Percentiles rank a stretch among this genome's conserved stretches.
phyloP scores from a whole-genome alignment of 2,888 invertebrate genomes.

The Drosophila mimica region DNA sequence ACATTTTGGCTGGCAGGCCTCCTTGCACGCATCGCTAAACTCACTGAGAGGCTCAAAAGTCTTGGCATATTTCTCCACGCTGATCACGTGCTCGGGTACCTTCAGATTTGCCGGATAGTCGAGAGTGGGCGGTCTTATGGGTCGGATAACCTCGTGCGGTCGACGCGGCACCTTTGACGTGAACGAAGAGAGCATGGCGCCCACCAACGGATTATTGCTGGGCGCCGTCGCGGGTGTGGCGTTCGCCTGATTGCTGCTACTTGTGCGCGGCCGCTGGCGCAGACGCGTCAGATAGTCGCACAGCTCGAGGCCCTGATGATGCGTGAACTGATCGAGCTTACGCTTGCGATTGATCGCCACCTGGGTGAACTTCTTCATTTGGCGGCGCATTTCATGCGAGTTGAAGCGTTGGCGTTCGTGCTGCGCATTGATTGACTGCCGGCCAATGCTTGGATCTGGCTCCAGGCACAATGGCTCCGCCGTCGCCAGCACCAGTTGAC shows the following conservation, averaged over 20 bases:
- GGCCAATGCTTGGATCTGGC: slow-evolving; percentile 92
- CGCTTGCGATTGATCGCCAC: slow-evolving; percentile 93
- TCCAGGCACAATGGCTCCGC: slow-evolving; percentile 95
- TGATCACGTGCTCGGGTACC: slow-evolving; percentile 85
- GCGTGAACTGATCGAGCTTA: slow-evolving; percentile 93
- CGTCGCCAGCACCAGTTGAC: slow-evolving; percentile 93
- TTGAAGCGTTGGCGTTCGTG: slow-evolving; percentile 91
- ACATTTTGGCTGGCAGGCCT: slow-evolving; percentile 86
- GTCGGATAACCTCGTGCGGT: slow-evolving; percentile 87
- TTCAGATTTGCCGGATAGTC: slow-evolving; percentile 87
- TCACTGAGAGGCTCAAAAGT: slow-evolving; percentile 85
- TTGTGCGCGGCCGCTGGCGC: slow-evolving; percentile 81
- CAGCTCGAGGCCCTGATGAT: slow-evolving; percentile 91
- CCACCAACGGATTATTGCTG: slow-evolving; percentile 76
- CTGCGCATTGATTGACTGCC: slow-evolving; percentile 91
- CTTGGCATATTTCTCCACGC: slow-evolving; percentile 85
- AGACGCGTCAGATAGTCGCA: slow-evolving; percentile 84
- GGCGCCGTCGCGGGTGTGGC: slow-evolving; percentile 75
- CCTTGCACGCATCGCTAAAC: slow-evolving; percentile 84
- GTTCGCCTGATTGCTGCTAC: slow-evolving; percentile 57
- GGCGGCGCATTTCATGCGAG: slow-evolving; percentile 90
- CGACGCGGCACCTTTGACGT: slow-evolving; percentile 83
- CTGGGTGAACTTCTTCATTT: slow-evolving; percentile 92
- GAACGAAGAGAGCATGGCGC: slow-evolving; percentile 83
- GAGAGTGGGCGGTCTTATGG: slow-evolving; percentile 88